Conservation (phyloP, 2,797 vertebrate genomes). For the Epinephelus malabaricus region DNA sequence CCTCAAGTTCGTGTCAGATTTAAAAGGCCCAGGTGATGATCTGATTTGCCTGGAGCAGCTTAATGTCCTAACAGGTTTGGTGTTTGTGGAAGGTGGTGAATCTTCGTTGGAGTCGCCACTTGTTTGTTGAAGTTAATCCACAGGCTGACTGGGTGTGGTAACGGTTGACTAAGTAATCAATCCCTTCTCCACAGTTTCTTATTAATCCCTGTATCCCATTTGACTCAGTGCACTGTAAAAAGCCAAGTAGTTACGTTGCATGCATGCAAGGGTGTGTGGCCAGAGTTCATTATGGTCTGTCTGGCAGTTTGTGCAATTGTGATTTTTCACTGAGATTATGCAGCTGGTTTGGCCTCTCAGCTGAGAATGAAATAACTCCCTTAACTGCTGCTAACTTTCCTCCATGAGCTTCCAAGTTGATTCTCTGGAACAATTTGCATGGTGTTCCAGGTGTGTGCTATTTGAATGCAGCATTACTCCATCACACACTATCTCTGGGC, state of each 20-base stretch:
- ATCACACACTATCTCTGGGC: constrained; percentile 50
- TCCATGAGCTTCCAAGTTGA: constrained; percentile 42
- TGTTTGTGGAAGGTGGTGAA: constrained; percentile 85
- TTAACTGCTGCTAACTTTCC: constrained; percentile 3
- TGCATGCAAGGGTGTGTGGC: constrained; percentile 30
- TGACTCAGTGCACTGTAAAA: constrained; percentile 21
- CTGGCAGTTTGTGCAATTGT: constrained; percentile 58
- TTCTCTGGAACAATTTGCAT: constrained; percentile 80
- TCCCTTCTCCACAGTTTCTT: constrained; percentile 60
- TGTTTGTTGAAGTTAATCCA: constrained; percentile 85
- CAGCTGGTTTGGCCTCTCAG: constrained; percentile 1
- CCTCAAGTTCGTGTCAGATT: constrained; percentile 64
- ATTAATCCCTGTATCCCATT: constrained; percentile 66
- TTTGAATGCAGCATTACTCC: constrained; percentile 76
- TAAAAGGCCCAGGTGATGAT: constrained; percentile 67
- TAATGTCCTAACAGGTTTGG: constrained; percentile 77
- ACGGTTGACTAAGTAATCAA: constrained; percentile 76
- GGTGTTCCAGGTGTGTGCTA: constrained; percentile 75
- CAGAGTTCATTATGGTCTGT: constrained; percentile 3
- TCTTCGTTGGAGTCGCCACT: constrained; percentile 60
- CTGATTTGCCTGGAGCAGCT: constrained; percentile 84
- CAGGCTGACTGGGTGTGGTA: constrained; percentile 77
- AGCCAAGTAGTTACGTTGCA: background rate
- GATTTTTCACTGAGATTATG: constrained; percentile 71
- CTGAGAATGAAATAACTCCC: background rate